Percentiles rank a stretch among this genome's conserved stretches.
Evolutionary conservation across 2,113 vertebrate species (phyloP).

Genomic region (Catharus minimus): DNA sequence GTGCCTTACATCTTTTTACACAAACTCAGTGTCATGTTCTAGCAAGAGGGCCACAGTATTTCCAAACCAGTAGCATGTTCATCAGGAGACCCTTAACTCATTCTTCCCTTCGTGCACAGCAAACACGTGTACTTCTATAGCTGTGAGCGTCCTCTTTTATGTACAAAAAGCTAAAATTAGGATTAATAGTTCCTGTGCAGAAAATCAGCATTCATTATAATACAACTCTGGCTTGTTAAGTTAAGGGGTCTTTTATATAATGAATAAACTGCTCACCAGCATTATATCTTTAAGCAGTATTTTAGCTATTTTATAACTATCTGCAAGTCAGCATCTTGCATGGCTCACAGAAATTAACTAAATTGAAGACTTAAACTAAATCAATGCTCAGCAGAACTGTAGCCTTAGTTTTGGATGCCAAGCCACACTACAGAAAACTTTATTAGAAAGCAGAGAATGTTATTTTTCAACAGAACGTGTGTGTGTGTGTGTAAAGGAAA

Average conservation of each 20-base stretch:
- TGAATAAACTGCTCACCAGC: background rate
- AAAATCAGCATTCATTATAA: background rate
- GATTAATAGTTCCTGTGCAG: background rate
- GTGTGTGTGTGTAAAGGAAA: background rate
- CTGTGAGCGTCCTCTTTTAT: background rate
- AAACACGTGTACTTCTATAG: background rate
- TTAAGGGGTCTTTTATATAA: background rate
- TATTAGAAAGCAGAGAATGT: slow-evolving; percentile 28
- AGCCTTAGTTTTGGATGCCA: background rate
- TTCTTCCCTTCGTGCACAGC: background rate
- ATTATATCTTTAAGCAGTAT: background rate
- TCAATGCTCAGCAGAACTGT: background rate
- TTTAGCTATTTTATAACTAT: background rate
- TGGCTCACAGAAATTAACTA: background rate
- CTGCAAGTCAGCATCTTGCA: background rate
- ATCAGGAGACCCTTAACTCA: background rate
- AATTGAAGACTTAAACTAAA: slow-evolving; percentile 3
- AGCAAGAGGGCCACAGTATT: background rate
- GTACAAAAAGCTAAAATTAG: background rate
- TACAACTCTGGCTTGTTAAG: background rate
- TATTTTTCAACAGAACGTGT: background rate
- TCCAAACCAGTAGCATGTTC: background rate
- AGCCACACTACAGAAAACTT: background rate
- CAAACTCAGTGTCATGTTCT: background rate
- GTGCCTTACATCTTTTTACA: background rate